These are phyloP conservation scores for Bombus turneri DNA, from an alignment of 1,140 invertebrate species.

Conservation along the genomic window DNA sequence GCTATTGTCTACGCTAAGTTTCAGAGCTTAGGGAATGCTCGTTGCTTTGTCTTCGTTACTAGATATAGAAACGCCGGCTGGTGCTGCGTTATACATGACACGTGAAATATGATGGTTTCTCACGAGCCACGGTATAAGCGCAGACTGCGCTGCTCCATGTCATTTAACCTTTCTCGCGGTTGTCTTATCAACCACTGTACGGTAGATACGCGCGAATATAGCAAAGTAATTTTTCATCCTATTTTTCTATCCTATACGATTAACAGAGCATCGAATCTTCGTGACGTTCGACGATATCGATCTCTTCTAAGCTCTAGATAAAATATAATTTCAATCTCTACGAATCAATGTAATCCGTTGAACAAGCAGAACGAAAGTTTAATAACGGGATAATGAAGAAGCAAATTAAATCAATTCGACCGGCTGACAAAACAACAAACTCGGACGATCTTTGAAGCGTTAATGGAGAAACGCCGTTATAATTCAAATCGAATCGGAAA, in stretches of 20 bases:
- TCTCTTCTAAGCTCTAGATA: neutral
- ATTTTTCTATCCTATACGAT: no score
- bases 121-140: neutral
- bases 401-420: neutral
- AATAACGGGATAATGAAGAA: neutral
- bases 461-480: slow-evolving; percentile 8
- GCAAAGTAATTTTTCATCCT: no score
- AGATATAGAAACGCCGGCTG: neutral
- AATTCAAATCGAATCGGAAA: neutral
- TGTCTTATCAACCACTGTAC: no score
- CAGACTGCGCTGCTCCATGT: neutral
- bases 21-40: neutral
- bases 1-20: neutral
- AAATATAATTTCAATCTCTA: neutral
- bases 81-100: neutral
- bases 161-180: neutral
- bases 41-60: neutral
- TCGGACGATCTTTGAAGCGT: neutral
- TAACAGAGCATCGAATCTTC: no score
- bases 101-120: slow-evolving; percentile 1
- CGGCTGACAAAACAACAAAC: neutral
- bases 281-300: neutral
- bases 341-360: neutral
- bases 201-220: neutral
- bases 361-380: neutral